Percentiles rank a stretch among this genome's conserved stretches.
These are phyloP conservation scores for Hipparchia semele DNA, from an alignment of 2,888 invertebrate genomes.

Conservation along the genomic window DNA sequence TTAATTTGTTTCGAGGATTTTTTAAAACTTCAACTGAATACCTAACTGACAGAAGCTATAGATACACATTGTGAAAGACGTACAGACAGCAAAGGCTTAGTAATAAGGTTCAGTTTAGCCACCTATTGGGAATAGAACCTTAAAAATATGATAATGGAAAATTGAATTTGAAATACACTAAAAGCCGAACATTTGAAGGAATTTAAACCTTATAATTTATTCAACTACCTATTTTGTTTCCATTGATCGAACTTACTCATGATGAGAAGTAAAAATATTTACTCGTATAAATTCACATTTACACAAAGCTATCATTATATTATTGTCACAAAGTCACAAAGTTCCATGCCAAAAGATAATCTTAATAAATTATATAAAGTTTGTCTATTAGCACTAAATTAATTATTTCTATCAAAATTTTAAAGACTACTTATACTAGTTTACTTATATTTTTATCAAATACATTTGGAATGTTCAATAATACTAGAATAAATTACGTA, in stretches of 20 bases:
- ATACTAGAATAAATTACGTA: slow-evolving; percentile 35
- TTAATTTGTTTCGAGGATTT: too few relatives aligned
- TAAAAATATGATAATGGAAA: too few relatives aligned
- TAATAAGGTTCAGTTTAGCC: too few relatives aligned
- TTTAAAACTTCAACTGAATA: too few relatives aligned
- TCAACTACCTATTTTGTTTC: neutral
- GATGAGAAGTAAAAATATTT: neutral
- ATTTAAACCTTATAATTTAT: neutral
- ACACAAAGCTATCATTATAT: neutral
- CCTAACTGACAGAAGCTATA: too few relatives aligned
- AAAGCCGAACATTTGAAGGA: neutral
- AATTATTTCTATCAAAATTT: neutral
- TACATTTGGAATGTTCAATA: slow-evolving; percentile 38
- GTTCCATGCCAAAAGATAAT: slow-evolving; percentile 16
- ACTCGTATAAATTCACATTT: neutral
- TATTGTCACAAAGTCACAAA: slow-evolving; percentile 11
- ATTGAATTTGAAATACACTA: neutral
- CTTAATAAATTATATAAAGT: slow-evolving; percentile 18
- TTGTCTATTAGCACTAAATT: slow-evolving; percentile 20
- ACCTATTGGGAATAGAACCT: too few relatives aligned
- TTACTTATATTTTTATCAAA: slow-evolving; percentile 18
- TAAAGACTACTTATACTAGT: slow-evolving; percentile 1
- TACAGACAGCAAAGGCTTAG: too few relatives aligned
- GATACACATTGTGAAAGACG: too few relatives aligned
- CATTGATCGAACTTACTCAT: neutral